Evolutionary conservation across 2,888 invertebrate species (phyloP).

Genomic region (Lasioglossum villosulum): DNA sequence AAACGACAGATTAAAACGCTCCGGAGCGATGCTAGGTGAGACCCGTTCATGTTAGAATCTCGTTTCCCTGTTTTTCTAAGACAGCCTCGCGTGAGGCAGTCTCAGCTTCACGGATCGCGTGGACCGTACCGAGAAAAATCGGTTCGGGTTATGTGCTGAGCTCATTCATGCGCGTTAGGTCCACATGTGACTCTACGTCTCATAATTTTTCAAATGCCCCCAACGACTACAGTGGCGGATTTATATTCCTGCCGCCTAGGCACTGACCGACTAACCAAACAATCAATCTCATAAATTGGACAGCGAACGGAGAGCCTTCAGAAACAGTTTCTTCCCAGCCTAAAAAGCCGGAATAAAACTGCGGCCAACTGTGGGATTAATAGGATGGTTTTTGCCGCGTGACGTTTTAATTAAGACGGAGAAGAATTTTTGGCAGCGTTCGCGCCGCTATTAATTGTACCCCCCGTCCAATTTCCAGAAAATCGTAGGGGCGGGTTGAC

Average conservation of each 20-base stretch:
- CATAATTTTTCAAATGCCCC: background rate
- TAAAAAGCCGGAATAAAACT: background rate
- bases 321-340: background rate
- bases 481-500: background rate
- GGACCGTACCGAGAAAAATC: constrained; percentile 1
- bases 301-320: background rate
- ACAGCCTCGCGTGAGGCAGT: background rate
- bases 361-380: background rate
- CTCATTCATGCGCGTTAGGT: background rate
- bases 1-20: constrained; percentile 35
- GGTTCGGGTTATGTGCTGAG: background rate
- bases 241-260: too few species aligned
- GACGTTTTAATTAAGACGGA: background rate
- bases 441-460: constrained; percentile 18
- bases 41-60: constrained; percentile 15
- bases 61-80: background rate
- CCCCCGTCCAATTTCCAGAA: constrained; percentile 1
- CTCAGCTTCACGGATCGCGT: background rate
- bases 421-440: constrained; percentile 1
- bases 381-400: background rate
- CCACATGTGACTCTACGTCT: background rate
- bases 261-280: background rate
- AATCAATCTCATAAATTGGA: background rate
- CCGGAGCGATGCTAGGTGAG: background rate
- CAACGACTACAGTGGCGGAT: background rate